These are phyloP conservation scores for Synergus umbraculus DNA, from an alignment of 2,888 invertebrate genomes.

Conservation along the genomic window DNA sequence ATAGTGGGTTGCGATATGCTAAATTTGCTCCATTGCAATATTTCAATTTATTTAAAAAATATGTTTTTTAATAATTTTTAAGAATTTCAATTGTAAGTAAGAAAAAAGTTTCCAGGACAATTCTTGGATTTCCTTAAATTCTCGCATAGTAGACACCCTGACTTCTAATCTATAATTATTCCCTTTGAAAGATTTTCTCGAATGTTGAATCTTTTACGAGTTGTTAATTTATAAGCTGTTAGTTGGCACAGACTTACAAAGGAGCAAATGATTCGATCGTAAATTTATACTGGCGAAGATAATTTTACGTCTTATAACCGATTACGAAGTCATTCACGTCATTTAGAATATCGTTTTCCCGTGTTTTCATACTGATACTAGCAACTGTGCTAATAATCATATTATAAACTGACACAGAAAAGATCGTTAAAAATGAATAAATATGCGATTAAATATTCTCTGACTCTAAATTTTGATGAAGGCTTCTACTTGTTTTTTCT, in stretches of 20 bases:
- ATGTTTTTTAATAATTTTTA: too few species aligned
- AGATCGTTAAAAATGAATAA: background rate
- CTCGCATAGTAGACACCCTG: background rate
- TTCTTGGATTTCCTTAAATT: too few species aligned
- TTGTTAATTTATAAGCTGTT: background rate
- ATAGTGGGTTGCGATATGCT: too few species aligned
- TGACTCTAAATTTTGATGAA: too few species aligned
- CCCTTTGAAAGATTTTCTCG: background rate
- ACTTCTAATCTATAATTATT: background rate
- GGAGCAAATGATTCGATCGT: background rate
- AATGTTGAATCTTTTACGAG: background rate
- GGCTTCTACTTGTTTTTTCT: too few species aligned
- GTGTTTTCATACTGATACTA: background rate
- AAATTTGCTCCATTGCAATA: too few species aligned
- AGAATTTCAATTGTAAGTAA: too few species aligned
- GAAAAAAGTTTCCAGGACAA: too few species aligned
- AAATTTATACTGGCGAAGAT: background rate
- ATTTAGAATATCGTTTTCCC: background rate
- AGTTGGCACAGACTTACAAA: background rate
- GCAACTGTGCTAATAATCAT: background rate
- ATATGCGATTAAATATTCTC: background rate
- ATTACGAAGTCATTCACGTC: slow-evolving; percentile 5
- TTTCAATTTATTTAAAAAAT: too few species aligned
- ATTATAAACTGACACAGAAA: background rate
- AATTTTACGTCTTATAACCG: background rate